These are phyloP conservation scores for Hypolimnas misippus DNA, from an alignment of 2,888 invertebrate species.

Conservation along the genomic window DNA sequence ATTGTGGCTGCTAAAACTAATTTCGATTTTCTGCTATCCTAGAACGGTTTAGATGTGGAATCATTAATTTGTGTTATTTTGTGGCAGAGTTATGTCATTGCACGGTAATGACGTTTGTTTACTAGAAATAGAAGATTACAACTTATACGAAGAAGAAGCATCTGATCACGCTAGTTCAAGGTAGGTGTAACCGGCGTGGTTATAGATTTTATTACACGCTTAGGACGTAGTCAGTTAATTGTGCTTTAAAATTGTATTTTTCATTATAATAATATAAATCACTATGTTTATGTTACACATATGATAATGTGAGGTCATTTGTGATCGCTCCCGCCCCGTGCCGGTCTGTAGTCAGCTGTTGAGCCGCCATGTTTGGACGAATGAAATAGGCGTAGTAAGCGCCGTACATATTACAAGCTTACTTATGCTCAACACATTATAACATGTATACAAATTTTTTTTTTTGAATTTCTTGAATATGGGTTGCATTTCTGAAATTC, in stretches of 20 bases:
- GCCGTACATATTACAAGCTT: conserved; percentile 31
- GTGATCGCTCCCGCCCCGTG: conserved; percentile 75
- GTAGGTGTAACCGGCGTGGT: conserved; percentile 82
- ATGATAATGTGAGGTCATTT: conserved; percentile 58
- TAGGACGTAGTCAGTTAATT: conserved; percentile 13
- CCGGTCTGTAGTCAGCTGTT: conserved; percentile 84
- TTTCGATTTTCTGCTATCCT: conserved; percentile 49
- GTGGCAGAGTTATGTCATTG: conserved; percentile 79
- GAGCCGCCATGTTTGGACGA: conserved; percentile 83
- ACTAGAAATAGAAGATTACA: conserved; percentile 82
- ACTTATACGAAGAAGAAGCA: conserved; percentile 82
- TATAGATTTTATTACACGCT: conserved; percentile 40
- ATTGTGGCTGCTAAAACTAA: conserved; percentile 76
- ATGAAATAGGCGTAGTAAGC: conserved; percentile 81
- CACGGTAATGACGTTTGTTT: conserved; percentile 83
- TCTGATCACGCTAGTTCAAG: conserved; percentile 82
- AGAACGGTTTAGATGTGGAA: conserved; percentile 62
- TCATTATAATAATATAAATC: conserved; percentile 31
- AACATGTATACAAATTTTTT: conserved; percentile 2
- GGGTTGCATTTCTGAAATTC: background rate
- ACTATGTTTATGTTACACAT: conserved; percentile 41
- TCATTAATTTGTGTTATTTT: conserved; percentile 55
- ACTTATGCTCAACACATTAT: conserved; percentile 18
- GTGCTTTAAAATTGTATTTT: conserved; percentile 16
- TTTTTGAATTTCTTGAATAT: background rate